These are phyloP conservation scores for Thecocarcelia acutangulata DNA, from an alignment of 2,888 invertebrate genomes.

Conservation along the genomic window DNA sequence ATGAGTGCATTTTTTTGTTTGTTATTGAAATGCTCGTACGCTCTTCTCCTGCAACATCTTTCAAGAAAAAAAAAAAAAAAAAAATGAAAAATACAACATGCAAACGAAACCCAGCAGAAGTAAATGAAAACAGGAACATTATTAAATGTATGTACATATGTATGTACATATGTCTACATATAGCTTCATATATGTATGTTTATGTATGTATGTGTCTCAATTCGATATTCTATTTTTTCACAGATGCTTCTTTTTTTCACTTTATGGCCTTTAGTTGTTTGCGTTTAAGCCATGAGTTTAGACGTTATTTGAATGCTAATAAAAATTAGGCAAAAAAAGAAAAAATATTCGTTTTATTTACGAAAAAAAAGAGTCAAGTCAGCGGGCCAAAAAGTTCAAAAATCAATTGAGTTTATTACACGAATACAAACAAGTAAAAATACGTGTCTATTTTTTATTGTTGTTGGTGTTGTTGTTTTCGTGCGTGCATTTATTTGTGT, in stretches of 20 bases:
- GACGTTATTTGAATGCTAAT: slow-evolving; percentile 56
- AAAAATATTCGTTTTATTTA: slow-evolving; percentile 19
- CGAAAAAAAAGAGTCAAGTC: slow-evolving; percentile 23
- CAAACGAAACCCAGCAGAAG: slow-evolving; percentile 12
- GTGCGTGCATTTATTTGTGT: slow-evolving; percentile 21
- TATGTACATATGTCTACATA: too few relatives aligned
- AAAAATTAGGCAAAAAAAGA: slow-evolving; percentile 12
- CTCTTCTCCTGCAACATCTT: slow-evolving; percentile 49
- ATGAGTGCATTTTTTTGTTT: slow-evolving; percentile 13
- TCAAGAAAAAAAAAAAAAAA: slow-evolving; percentile 10
- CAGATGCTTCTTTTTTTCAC: slow-evolving; percentile 53
- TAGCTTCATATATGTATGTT: neutral
- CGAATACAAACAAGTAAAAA: slow-evolving; percentile 33
- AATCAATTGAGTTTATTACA: slow-evolving; percentile 59
- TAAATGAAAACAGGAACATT: neutral
- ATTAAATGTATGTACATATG: too few relatives aligned
- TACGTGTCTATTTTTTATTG: slow-evolving; percentile 31
- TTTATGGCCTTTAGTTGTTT: slow-evolving; percentile 60
- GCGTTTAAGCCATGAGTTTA: slow-evolving; percentile 58
- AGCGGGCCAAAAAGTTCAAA: slow-evolving; percentile 34
- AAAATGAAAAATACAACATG: slow-evolving; percentile 6
- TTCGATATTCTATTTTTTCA: slow-evolving; percentile 25
- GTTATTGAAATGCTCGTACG: neutral
- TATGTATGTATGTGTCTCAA: neutral
- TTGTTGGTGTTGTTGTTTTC: neutral